These are phyloP conservation scores for Alaudala cheleensis DNA, from an alignment of 2,113 vertebrate species.

Conservation along the genomic window DNA sequence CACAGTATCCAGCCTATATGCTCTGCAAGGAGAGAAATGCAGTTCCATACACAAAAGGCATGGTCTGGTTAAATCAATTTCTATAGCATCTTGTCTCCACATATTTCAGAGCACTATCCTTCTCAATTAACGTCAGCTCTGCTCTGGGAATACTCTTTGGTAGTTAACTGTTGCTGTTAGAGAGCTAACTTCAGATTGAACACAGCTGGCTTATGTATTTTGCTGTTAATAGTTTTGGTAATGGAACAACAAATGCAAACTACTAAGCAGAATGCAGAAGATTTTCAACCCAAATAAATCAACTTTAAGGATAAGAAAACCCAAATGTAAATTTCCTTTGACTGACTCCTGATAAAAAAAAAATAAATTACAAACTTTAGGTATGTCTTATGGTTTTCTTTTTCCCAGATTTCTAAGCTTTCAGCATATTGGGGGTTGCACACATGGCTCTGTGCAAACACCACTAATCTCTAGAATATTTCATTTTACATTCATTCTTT, in stretches of 20 bases:
- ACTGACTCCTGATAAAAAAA: neutral
- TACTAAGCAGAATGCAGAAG: neutral
- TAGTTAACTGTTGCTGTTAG: conserved; percentile 57
- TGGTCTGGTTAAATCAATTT: conserved; percentile 48
- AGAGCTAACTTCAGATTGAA: conserved; percentile 39
- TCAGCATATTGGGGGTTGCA: neutral
- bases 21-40: conserved; percentile 5
- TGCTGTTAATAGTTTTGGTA: conserved; percentile 40
- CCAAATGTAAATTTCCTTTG: neutral
- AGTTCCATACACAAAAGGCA: conserved; percentile 33
- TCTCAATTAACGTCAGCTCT: conserved; percentile 61
- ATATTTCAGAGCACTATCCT: conserved; percentile 45
- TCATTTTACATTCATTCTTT: neutral
- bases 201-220: conserved; percentile 48
- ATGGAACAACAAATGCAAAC: conserved; percentile 22
- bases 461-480: neutral
- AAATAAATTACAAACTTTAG: neutral
- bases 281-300: conserved; percentile 40
- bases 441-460: neutral
- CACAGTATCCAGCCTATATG: neutral
- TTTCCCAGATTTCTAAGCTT: neutral
- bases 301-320: conserved; percentile 15
- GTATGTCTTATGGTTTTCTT: neutral
- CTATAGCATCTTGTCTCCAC: conserved; percentile 43
- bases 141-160: conserved; percentile 48